These are phyloP conservation scores for Sympetrum striolatum DNA, from an alignment of 2,888 invertebrate species.

Conservation along the genomic window DNA sequence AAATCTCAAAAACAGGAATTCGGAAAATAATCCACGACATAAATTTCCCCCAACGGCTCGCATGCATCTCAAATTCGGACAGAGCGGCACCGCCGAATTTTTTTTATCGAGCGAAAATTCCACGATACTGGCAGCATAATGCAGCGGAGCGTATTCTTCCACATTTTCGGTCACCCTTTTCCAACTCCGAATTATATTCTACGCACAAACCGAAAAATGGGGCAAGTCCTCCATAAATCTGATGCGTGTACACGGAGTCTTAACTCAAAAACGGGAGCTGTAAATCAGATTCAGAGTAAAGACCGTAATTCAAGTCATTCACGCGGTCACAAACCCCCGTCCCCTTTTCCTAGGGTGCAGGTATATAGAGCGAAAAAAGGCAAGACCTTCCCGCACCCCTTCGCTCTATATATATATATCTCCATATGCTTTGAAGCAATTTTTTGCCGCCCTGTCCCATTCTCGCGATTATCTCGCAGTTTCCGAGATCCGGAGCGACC, in stretches of 20 bases:
- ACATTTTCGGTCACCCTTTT: neutral
- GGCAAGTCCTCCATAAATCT: neutral
- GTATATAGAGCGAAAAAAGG: neutral
- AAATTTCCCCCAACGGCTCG: too few species aligned
- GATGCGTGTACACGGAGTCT: neutral
- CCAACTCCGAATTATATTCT: neutral
- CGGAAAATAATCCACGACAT: too few species aligned
- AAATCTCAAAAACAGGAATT: too few species aligned
- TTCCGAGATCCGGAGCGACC: neutral
- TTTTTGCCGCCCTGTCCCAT: neutral
- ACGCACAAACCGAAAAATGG: neutral
- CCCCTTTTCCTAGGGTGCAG: neutral
- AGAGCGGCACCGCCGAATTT: too few species aligned
- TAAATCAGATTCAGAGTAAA: neutral
- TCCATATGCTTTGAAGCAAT: neutral
- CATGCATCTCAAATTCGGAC: too few species aligned
- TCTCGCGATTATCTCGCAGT: neutral
- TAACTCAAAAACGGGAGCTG: neutral
- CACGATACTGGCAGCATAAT: neutral
- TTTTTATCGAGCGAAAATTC: neutral
- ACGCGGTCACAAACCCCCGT: neutral
- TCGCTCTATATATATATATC: neutral
- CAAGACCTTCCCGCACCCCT: neutral
- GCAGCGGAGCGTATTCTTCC: neutral
- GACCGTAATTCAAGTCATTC: neutral